Evolutionary conservation across 2,113 vertebrate species (phyloP).

Genomic region (Gnathonemus longibarbis): DNA sequence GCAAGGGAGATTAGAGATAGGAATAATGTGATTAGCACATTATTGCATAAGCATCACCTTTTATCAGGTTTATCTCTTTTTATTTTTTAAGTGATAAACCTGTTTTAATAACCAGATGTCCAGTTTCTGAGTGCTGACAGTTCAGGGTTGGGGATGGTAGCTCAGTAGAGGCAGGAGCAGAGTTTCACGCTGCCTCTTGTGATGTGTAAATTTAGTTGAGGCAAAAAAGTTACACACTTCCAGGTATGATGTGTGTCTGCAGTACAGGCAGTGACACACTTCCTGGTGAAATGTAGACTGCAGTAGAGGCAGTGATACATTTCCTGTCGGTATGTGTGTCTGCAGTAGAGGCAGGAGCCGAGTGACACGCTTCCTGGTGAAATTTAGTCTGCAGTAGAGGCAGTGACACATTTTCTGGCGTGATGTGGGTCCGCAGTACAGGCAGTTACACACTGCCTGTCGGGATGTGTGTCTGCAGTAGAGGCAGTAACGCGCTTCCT

Average conservation of each 20-base stretch:
- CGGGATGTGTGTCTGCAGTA: not conserved
- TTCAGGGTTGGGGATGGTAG: not conserved
- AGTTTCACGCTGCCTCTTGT: not conserved
- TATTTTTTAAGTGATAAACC: not conserved
- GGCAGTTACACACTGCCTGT: no score
- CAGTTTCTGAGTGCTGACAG: not conserved
- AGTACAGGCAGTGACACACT: not conserved
- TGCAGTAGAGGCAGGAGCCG: not conserved
- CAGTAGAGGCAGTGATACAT: not conserved
- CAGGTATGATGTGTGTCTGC: not conserved
- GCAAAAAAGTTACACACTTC: not conserved
- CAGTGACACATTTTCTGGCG: not conserved
- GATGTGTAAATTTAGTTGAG: not conserved
- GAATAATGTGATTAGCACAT: not conserved
- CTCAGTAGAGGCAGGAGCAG: not conserved
- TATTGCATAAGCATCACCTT: not conserved
- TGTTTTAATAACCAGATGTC: not conserved
- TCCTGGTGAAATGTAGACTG: constrained; percentile 23
- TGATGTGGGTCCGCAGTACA: not conserved
- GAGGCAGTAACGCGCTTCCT: not conserved
- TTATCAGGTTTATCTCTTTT: not conserved
- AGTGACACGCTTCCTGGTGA: not conserved
- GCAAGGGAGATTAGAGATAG: not conserved
- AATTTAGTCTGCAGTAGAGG: not conserved
- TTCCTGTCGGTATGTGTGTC: not conserved